Base-by-base conservation (phyloP, 2,113 vertebrate genomes). In the Meriones unguiculatus region DNA sequence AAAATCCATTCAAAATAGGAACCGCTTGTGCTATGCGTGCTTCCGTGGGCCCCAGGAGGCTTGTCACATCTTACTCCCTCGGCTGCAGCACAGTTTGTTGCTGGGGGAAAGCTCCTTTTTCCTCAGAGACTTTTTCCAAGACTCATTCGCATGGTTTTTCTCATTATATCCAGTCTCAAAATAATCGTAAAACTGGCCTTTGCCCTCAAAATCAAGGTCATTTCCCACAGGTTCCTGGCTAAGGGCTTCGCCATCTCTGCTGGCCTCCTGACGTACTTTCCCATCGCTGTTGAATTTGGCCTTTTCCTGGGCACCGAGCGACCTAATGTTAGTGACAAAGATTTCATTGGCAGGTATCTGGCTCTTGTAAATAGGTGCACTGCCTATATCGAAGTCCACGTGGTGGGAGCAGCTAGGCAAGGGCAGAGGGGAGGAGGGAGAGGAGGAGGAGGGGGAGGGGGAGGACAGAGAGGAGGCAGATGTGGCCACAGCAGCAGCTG, bases 371-470 rank as follows among this genome's bases (percentile, higher is more conserved):
- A 98, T 30, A 32, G 98, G 84, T 90, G 98, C 15, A 0, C 98
- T 97, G 59, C 98, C 97, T 77, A 98, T 92, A 95, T 97, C 94
- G 94, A 99, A 99, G 92, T 99, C 99, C 81, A 94, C 97, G 96
- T 98, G 98, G 96, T 95, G 99, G 95, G 98, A 99, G 96, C 98
- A 99, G 96, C 99, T 98, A 11, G 99, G 98, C 94, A 99, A 98
- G 92, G 98, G 98, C 86, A 98, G 95, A 87, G 95, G 96, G 92
- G 96, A 80, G n/a, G 96, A 98, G 94, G 94, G 98, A 70, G 90
- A 98, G 75, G 72, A 97, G 1, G 98, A 3, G 11, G 81, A 30
- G n/a, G 81, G 12, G 2, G 84, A 30, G 17, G 82, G 3, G 9
- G 59, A 25, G 54, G 81, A 28, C 7, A 32, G 11, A 14, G 46